Conservation (phyloP, 1,140 invertebrate species). For the Pogonomyrmex californicus region DNA sequence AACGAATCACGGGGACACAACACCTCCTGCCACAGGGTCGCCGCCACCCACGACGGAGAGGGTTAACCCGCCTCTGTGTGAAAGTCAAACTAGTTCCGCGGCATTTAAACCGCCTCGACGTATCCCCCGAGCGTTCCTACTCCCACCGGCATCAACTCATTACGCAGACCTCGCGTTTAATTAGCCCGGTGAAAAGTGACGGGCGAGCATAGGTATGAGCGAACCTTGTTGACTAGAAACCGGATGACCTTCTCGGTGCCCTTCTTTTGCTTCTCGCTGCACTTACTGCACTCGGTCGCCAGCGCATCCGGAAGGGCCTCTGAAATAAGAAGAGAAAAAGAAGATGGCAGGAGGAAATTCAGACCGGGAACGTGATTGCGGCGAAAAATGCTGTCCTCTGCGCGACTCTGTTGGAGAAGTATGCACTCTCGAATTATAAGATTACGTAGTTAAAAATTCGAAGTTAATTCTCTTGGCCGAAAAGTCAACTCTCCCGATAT, state of each 20-base stretch:
- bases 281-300: constrained; percentile 88
- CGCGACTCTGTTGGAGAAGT: background rate
- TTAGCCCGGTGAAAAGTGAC: constrained; percentile 65
- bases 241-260: constrained; percentile 88
- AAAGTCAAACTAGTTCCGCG: constrained; percentile 69
- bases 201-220: constrained; percentile 34
- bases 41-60: background rate
- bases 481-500: background rate
- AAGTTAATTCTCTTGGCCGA: too few relatives aligned
- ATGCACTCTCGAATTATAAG: too few relatives aligned
- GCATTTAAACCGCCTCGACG: constrained; percentile 32
- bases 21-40: background rate
- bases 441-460: background rate
- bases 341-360: background rate
- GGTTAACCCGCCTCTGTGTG: constrained; percentile 38
- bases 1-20: constrained; percentile 29
- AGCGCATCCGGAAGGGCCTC: constrained; percentile 88
- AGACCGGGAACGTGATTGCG: constrained; percentile 19
- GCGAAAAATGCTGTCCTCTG: background rate
- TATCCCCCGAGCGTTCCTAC: constrained; percentile 7
- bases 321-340: constrained; percentile 64
- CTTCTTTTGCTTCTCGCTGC: constrained; percentile 88
- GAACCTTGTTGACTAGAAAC: constrained; percentile 82
- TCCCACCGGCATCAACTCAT: constrained; percentile 38
- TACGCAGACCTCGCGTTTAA: constrained; percentile 54